These are phyloP conservation scores for Sterrhoptilus dennistouni DNA, from an alignment of 2,113 vertebrate genomes.

Conservation along the genomic window DNA sequence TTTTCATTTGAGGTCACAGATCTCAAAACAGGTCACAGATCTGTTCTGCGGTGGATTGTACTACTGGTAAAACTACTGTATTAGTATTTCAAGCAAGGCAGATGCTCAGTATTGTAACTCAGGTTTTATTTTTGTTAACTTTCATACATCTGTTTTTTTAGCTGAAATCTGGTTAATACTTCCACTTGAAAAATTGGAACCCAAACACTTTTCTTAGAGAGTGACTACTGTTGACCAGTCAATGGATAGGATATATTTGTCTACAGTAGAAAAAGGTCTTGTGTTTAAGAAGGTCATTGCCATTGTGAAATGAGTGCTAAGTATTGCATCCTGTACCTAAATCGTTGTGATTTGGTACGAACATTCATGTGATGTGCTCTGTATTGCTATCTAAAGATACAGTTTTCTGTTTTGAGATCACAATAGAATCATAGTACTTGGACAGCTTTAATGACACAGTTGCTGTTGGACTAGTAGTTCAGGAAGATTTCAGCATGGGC, in stretches of 20 bases:
- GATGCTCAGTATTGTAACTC: background rate
- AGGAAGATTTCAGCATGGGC: background rate
- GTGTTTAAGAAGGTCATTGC: background rate
- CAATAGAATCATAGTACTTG: background rate
- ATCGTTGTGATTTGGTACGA: background rate
- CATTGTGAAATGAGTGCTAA: background rate
- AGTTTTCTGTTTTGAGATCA: background rate
- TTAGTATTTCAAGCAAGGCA: background rate
- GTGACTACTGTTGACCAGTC: background rate
- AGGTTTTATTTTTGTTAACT: background rate
- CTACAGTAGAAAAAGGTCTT: background rate
- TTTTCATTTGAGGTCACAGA: background rate
- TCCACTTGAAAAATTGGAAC: background rate
- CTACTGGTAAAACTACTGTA: background rate
- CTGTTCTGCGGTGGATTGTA: background rate
- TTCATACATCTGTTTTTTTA: background rate
- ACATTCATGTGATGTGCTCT: background rate
- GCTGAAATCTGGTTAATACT: background rate
- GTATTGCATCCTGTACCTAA: background rate
- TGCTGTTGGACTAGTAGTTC: background rate
- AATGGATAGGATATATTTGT: background rate
- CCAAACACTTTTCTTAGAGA: background rate
- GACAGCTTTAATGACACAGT: background rate
- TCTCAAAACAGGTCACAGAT: background rate
- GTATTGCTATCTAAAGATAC: background rate